Conservation (phyloP, 53 echinoderm and acorn worm genomes). For the Paelopatides confundens region DNA sequence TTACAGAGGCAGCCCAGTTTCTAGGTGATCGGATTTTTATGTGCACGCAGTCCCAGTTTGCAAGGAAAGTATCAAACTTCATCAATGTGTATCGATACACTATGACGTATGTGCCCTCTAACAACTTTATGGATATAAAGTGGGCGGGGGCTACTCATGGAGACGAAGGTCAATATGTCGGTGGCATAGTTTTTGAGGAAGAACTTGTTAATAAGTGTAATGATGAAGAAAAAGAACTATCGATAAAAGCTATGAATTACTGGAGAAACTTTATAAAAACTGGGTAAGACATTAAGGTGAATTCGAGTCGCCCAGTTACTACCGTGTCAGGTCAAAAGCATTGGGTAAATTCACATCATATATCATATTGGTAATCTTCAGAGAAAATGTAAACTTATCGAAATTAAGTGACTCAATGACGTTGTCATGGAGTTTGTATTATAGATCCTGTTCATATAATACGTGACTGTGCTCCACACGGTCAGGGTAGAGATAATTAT, state of each 20-base stretch:
- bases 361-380: no score
- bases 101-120: conserved; percentile 23
- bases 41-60: background rate
- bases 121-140: background rate
- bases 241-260: conserved; percentile 4
- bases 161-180: conserved; percentile 4
- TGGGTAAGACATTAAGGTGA: conserved; percentile 2
- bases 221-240: conserved; percentile 16
- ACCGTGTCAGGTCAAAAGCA: no score
- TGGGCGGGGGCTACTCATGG: conserved; percentile 30
- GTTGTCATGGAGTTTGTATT: no score
- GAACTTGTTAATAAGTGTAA: background rate
- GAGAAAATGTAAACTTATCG: no score
- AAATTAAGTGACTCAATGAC: no score
- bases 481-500: no score
- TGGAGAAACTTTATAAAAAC: conserved; percentile 15
- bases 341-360: no score
- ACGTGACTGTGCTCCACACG: no score
- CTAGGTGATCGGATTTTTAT: background rate
- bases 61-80: background rate
- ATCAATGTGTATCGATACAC: conserved; percentile 12
- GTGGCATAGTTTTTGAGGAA: background rate
- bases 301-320: no score
- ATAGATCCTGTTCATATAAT: no score
- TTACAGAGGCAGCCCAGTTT: background rate